Evolutionary conservation across 2,797 vertebrate species (phyloP), one percentile per base, ranked within the genome.

Genomic region (Xenentodon cancila): DNA sequence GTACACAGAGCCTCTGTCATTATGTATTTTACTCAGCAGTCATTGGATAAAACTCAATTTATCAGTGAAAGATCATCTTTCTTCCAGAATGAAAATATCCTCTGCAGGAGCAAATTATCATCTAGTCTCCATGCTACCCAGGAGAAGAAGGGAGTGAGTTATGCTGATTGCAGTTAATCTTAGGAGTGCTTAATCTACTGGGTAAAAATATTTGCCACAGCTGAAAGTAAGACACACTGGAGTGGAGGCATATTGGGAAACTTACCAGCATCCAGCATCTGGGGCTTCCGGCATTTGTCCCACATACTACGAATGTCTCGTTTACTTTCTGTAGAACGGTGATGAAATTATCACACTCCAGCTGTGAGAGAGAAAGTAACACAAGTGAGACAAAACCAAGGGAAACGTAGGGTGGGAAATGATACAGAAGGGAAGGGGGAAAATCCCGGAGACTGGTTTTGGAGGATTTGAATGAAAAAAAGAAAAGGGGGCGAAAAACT

Each of bases 241-340:
- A 53, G n/a, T n/a, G n/a, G n/a, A n/a, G n/a, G n/a, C n/a, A n/a
- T n/a, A n/a, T n/a, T n/a, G n/a, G n/a, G 7, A 34, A 49, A 50
- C 42, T 94, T 85, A 95, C 94, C 93, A 95, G 73, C 75, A 91
- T 86, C 94, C 94, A 95, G 81, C 94, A 95, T 73, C 94, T 92
- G 46, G 94, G 94, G 68, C 87, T 88, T 0, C 92, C 93, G 0
- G 93, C 93, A 4, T 93, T 94, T 16, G 93, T 94, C 37, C 94
- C 94, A 61, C 94, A 95, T 7, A 91, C 86, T 19, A 95, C 76
- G 57, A 93, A 87, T 9, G 89, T 92, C 76, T 92, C 84, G 7
- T 92, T 93, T n/a, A 95, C 84, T 84, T 91, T 93, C 84, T 95
- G 88, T 67, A 95, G 92, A 73, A 95, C 91, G 5, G 92, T 94